Evolutionary conservation across 2,113 vertebrate genomes (phyloP), one percentile per base, ranked within the genome.

Genomic region (Carettochelys insculpta): DNA sequence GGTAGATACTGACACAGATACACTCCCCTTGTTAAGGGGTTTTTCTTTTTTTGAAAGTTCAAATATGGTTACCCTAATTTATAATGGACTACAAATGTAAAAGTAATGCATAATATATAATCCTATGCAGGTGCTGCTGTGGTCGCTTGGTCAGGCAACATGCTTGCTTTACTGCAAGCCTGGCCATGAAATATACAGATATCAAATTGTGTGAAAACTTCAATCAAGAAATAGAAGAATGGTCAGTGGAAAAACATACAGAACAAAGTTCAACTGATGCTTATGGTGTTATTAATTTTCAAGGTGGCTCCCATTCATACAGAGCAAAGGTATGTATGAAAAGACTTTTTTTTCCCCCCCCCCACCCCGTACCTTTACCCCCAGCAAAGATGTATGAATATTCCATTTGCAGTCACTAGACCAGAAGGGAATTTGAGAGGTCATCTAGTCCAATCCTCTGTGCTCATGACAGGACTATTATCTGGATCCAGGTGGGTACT

Each of bases 261-360:
- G 98, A 99, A 95, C 98, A 98, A 93, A 99, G 98, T 94, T 98
- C 99, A 96, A 99, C 99, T 25, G 99, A 99, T 94, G 98, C 99
- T 95, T 99, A 99, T 27, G 99, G 99, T 88, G 98, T 99, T 97
- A 98, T 99, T 98, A 99, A 99, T 97, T 99, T 99, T 95, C 99
- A 99, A 98, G 99, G 99, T 91, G 99, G 99, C 94, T 99, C 99
- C 93, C 99, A 99, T 97, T 99, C 99, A 16, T 99, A 99, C 97
- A 98, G 99, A 97, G 99, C 99, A 96, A 99, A 99, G 99, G 99
- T 99, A 97, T 52, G 88, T 95, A 92, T 89, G 86, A 78, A 0
- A 0, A 65, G 83, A 68, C 22, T 24, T 65, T 48, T 68, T 31
- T 47, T 50, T 14, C 48, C 11, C n/a, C n/a, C n/a, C n/a, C n/a